Evolutionary conservation across 2,888 invertebrate species (phyloP).

Genomic region (Plebejus anna): DNA sequence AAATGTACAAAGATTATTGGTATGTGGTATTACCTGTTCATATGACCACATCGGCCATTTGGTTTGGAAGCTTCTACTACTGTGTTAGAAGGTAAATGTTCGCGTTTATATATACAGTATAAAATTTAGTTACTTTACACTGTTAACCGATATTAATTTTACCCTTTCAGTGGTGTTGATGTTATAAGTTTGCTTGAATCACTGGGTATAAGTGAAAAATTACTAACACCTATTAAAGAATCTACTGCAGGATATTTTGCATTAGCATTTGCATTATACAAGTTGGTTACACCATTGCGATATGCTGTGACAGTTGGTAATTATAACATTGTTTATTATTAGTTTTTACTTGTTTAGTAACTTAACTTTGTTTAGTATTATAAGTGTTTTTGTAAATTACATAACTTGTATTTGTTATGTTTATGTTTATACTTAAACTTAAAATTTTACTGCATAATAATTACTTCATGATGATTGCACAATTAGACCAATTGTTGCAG

Average conservation of each 20-base stretch:
- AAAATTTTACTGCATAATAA: too few relatives aligned
- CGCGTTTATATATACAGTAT: background rate
- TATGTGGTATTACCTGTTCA: slow-evolving; percentile 97
- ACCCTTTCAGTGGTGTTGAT: slow-evolving; percentile 91
- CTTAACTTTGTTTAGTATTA: background rate
- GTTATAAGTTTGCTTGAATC: slow-evolving; percentile 88
- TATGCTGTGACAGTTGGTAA: slow-evolving; percentile 95
- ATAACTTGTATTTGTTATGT: background rate
- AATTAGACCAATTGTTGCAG: background rate
- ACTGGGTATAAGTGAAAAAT: slow-evolving; percentile 87
- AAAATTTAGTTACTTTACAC: background rate
- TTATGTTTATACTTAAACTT: background rate
- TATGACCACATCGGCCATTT: slow-evolving; percentile 90
- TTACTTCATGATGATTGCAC: background rate
- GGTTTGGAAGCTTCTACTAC: slow-evolving; percentile 94
- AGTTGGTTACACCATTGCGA: slow-evolving; percentile 93
- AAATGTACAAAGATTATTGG: slow-evolving; percentile 97
- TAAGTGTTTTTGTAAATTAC: background rate
- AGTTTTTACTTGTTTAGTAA: background rate
- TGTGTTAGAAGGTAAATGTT: slow-evolving; percentile 87
- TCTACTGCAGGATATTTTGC: slow-evolving; percentile 94
- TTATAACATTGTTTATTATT: slow-evolving; percentile 26
- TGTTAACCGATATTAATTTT: slow-evolving; percentile 1
- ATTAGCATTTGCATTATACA: slow-evolving; percentile 94
- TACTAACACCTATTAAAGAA: slow-evolving; percentile 87